Base-by-base conservation (phyloP, 92 coral and sea anemone species). In the Galaxea fascicularis region DNA sequence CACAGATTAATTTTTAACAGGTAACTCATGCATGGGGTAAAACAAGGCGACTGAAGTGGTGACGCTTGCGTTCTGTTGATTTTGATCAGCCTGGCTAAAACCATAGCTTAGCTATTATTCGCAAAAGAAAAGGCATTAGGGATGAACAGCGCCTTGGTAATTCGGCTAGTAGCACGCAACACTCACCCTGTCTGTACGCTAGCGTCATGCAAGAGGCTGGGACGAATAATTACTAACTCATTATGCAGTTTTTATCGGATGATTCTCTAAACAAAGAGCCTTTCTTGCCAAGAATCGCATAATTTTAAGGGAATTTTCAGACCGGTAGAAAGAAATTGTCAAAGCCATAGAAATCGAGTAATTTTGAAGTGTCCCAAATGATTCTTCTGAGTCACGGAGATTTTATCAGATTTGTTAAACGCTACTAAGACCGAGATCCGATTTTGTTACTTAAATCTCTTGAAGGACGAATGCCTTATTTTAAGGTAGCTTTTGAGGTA, bases 91-190 rank as follows among this genome's bases (percentile, higher is more conserved):
- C 4, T 20, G 39, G 57, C 17, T 4, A 0, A 51, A 77, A 20
- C 27, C 65, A 29, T 14, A 28, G 27, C 13, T 75, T 29, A 31
- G n/a, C 24, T 78, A 22, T 15, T 24, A 20, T 15, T 60, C 20
- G 18, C 21, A 14, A 3, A 21, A 18, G 24, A 62, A 22, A 62
- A 77, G 31, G 41, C 74, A n/a, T 28, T n/a, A 1, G 28, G 49
- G 58, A 65, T 47, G 17, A 79, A 65, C 74, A 51, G 51, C 30
- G 46, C 59, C 10, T 11, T 59, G 31, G 27, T 71, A n/a, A 25
- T 71, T 79, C 75, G 82, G 84, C 84, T 21, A n/a, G 14, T 63
- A 66, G 59, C 84, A 79, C 84, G 84, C 76, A 79, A 67, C 26
- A 79, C 69, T 41, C 44, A 27, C 73, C n/a, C 28, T 17, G 22